Base-by-base conservation (phyloP, 2,888 invertebrate genomes). In the Dasypolia templi region DNA sequence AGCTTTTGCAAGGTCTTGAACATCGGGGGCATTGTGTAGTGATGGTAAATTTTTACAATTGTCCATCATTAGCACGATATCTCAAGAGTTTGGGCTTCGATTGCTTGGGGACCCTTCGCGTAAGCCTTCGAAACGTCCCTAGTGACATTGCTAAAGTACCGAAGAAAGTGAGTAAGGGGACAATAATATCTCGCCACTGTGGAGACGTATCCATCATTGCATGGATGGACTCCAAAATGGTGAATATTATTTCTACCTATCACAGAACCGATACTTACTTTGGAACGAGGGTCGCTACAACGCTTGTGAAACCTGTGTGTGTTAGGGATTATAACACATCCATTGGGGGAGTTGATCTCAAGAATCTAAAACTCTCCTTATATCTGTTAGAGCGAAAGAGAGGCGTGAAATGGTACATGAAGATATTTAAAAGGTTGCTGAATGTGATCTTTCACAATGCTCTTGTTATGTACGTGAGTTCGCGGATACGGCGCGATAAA, bases 331-430 rank as follows among this genome's bases (percentile, higher is more conserved):
- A 86, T 49, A 85, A 85, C 63, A 62, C 17, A 42, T 62, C 64
- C 35, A 86, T 87, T 85, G 84, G 79, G 65, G 59, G 82, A 0
- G 42, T 67, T 32, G 67, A 67, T 44, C 29, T 44, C 7, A 67
- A 67, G 42, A 32, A 88, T 79, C 85, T 86, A 72, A 84, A 84
- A 65, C 83, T 86, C 53, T 76, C 83, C 55, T 79, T 77, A 81
- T 87, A 87, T 72, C 61, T 83, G 64, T 58, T 85, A 35, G 86
- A 87, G 39, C 65, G 83, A 53, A 87, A 81, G 77, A 78, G 80
- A 70, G 66, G 81, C 9, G 1, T 77, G 56, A 88, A 83, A 56
- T 87, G 84, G 86, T 86, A 86, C 29, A 51, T 75, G 0, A 87
- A 85, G n/a, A 72, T 86, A 2, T 86, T 77, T 35, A 81, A 83